These are phyloP conservation scores for Petrocephalus microphthalmus DNA, from an alignment of 2,113 vertebrate species.

Conservation along the genomic window DNA sequence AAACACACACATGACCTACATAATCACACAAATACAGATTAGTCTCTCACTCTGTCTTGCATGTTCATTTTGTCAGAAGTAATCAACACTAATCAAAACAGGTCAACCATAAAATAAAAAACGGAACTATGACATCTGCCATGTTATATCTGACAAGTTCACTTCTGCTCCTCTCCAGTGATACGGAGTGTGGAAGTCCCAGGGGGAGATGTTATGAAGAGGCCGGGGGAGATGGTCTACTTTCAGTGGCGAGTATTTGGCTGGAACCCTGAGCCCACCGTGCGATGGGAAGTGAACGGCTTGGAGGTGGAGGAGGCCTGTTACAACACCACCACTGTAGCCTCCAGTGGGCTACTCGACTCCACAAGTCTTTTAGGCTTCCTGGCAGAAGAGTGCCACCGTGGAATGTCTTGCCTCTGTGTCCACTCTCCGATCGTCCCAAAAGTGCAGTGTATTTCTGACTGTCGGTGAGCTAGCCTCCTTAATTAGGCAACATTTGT, in stretches of 20 bases:
- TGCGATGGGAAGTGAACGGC: constrained; percentile 66
- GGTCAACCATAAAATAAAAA: not conserved
- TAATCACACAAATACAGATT: not conserved
- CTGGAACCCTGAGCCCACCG: constrained; percentile 67
- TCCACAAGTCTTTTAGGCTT: constrained; percentile 62
- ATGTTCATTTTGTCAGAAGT: not conserved
- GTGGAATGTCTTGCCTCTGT: constrained; percentile 71
- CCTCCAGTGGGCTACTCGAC: constrained; percentile 46
- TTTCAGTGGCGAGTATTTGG: constrained; percentile 67
- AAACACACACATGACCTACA: not conserved
- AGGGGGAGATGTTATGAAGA: constrained; percentile 49
- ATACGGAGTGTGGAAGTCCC: constrained; percentile 64
- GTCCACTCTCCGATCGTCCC: constrained; percentile 52
- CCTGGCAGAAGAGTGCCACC: constrained; percentile 49
- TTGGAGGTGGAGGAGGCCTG: constrained; percentile 39
- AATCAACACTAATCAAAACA: not conserved
- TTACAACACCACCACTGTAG: constrained; percentile 52
- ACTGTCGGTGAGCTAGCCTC: not conserved
- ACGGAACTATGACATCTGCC: not conserved
- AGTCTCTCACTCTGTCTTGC: not conserved
- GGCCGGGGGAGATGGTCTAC: constrained; percentile 50
- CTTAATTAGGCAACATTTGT: not conserved
- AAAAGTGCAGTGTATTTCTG: constrained; percentile 27
- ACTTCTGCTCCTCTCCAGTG: constrained; percentile 50
- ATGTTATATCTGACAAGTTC: not conserved